Base-by-base conservation (phyloP, 2,113 vertebrate species). In the Hippocampus comes region DNA sequence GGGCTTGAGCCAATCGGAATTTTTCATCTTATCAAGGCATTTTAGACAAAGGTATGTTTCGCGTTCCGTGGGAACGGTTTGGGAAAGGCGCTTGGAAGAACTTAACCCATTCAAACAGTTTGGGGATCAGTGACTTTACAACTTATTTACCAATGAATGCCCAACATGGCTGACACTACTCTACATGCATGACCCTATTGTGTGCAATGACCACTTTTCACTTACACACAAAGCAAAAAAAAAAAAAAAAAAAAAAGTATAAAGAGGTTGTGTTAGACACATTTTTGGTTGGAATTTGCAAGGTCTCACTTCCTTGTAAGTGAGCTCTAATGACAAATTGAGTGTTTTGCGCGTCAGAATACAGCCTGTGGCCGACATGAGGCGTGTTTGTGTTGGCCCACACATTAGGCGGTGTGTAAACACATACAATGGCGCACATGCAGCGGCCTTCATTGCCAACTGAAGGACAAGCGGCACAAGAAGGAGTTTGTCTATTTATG, bases 401-500 rank as follows among this genome's bases (percentile, higher is more conserved):
- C 43, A 56, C n/a, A 65, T 43, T 43, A 65, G 42, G 20, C 14
- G 41, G 34, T 70, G 43, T 71, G 66, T 48, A 53, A 25, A 41
- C 15, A 49, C 10, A 56, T n/a, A 66, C 67, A 73, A 41, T 66
- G 64, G 64, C 14, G 43, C 42, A 63, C 67, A 48, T 74, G 65
- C 46, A 49, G 53, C 25, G 27, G 23, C 67, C 30, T 74, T 70
- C 34, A 72, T 63, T 72, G 68, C 25, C 34, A 12, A 74, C 46
- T 9, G 21, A 69, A 76, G 25, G 30, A 66, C 38, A 25, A 63
- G 72, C 18, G 0, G 53, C 43, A 86, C 85, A 84, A 75, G 48
- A 78, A 85, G 51, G 1, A 70, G 70, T 69, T 81, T 84, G 82
- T 82, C 63, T 57, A 5, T 69, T 38, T 7, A 51, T 70, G 74